A percentile compares a stretch with the other conserved stretches of the same genome.
Conservation (phyloP, 1,140 invertebrate species). For the Apis cerana region DNA sequence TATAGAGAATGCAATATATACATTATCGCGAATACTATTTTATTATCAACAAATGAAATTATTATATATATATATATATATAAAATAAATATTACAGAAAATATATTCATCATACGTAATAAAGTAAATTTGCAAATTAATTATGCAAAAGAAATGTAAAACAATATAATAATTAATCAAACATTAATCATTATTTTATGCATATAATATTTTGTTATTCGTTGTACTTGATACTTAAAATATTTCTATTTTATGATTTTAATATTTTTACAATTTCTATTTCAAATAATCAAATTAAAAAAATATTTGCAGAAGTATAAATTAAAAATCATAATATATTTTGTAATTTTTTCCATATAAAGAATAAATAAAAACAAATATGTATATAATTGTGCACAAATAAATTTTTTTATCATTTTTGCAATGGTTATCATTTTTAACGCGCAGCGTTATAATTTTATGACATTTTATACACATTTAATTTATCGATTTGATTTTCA, state of each 20-base stretch:
- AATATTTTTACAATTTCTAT: background rate
- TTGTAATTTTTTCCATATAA: background rate
- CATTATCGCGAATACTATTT: slow-evolving; percentile 35
- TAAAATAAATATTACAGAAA: slow-evolving; percentile 33
- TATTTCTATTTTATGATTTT: background rate
- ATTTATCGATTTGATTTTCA: background rate
- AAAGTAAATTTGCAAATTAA: slow-evolving; percentile 13
- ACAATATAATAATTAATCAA: slow-evolving; percentile 7
- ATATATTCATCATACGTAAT: slow-evolving; percentile 16
- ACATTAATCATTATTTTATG: slow-evolving; percentile 20
- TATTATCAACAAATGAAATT: slow-evolving; percentile 37
- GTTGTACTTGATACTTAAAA: slow-evolving; percentile 33
- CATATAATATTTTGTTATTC: slow-evolving; percentile 18
- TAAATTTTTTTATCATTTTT: slow-evolving; percentile 7
- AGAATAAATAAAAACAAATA: slow-evolving; percentile 11
- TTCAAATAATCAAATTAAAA: slow-evolving; percentile 10
- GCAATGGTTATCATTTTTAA: slow-evolving; percentile 6
- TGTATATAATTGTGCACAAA: background rate
- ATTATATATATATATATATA: slow-evolving; percentile 9
- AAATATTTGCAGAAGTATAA: slow-evolving; percentile 27
- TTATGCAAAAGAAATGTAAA: slow-evolving; percentile 4
- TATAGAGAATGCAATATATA: slow-evolving; percentile 34
- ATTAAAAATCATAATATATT: slow-evolving; percentile 20
- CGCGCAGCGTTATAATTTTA: slow-evolving; percentile 2
- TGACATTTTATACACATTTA: slow-evolving; percentile 18